A percentile compares a stretch with the other conserved stretches of the same genome.
These are phyloP conservation scores for Drosophila subsilvestris DNA, from an alignment of 2,888 invertebrate genomes.

Conservation along the genomic window DNA sequence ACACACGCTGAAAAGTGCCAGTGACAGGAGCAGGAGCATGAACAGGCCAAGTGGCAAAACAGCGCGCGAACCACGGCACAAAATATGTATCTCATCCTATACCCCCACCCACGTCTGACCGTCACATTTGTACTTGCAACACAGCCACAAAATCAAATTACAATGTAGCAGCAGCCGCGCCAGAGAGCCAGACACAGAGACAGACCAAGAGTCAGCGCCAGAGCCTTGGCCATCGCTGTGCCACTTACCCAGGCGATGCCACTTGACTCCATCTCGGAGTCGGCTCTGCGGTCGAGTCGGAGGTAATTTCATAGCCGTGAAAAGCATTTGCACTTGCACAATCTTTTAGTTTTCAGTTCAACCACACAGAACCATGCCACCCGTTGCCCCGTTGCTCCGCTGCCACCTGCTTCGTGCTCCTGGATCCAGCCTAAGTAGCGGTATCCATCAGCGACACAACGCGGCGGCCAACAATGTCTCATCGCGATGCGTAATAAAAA, in stretches of 20 bases:
- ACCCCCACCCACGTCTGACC: conserved; percentile 2
- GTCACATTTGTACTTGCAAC: conserved; percentile 46
- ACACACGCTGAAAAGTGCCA: conserved; percentile 56
- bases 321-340: conserved; percentile 61
- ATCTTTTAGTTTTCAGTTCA: conserved; percentile 51
- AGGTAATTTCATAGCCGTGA: conserved; percentile 70
- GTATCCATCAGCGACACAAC: conserved; percentile 68
- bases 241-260: conserved; percentile 24
- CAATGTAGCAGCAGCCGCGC: conserved; percentile 38
- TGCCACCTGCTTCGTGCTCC: not conserved
- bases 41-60: conserved; percentile 42
- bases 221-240: not conserved
- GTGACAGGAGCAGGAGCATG: conserved; percentile 50
- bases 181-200: not conserved
- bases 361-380: not conserved
- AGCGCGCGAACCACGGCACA: not conserved
- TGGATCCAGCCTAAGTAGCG: conserved; percentile 62
- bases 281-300: conserved; percentile 7
- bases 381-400: not conserved
- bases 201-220: no score
- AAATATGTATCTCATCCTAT: not conserved
- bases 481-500: conserved; percentile 63
- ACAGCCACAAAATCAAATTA: conserved; percentile 67
- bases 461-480: conserved; percentile 60
- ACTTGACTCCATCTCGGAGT: conserved; percentile 20